Evolutionary conservation across 2,888 invertebrate genomes (phyloP), one percentile per base, ranked within the genome.

Genomic region (Nysson spinosus): DNA sequence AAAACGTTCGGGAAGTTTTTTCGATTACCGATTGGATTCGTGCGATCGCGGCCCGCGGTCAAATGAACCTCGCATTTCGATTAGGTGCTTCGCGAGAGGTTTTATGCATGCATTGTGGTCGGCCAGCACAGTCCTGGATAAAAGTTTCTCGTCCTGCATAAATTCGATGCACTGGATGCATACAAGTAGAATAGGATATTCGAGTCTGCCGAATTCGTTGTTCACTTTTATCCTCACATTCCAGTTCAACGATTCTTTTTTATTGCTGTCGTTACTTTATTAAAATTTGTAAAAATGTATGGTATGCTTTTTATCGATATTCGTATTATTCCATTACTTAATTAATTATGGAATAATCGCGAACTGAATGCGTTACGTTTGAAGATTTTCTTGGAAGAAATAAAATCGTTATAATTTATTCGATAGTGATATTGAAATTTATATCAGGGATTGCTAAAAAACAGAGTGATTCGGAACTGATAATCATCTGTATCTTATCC

Each of bases 61-160:
- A 58, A 74, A 74, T 58, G 67, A 52, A 67, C 49, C 57, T 55
- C 52, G 66, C 61, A 67, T 70, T 73, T 76, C 63, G 67, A 73
- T 69, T 72, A 67, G 64, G 60, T 46, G 62, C 54, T 46, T 55
- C 69, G 50, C 58, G 69, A 73, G 58, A 60, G 65, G 60, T 70
- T 76, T 76, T 71, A 76, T 71, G 66, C 60, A 55, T 62, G 62
- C 62, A 70, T 34, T 58, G 63, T 58, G 60, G 66, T 64, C 54
- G 52, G 37, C 34, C 34, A 5, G 58, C 46, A 75, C 58, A 76
- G 51, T 63, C 64, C 58, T 12, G 24, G 44, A 55, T 70, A 69
- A 73, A 73, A 61, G 57, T 61, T 57, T 47, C 52, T 28, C 14
- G 16, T 14, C 17, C 11, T 12, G 39, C 30, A 39, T 44, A 58